Conservation (phyloP, 2,888 invertebrate genomes). For the Melinopterus prodromus region DNA sequence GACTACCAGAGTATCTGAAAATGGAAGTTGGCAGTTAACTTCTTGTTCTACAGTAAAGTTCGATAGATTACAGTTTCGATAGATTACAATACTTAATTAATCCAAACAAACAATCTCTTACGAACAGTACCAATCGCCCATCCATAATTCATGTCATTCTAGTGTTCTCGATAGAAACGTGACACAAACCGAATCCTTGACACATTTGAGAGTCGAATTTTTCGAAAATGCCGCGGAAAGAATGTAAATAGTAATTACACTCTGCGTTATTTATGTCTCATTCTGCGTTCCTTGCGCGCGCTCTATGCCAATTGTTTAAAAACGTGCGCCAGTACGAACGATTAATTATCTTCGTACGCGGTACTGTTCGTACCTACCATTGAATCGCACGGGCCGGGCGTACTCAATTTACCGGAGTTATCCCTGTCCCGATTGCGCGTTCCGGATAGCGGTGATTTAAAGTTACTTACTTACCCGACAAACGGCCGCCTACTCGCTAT, state of each 20-base stretch:
- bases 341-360: background rate
- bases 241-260: conserved; percentile 14
- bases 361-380: background rate
- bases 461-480: background rate
- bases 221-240: background rate
- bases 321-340: background rate
- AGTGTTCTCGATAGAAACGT: background rate
- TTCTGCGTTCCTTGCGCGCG: background rate
- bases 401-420: background rate
- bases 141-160: background rate
- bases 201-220: background rate
- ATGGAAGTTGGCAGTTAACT: too few species aligned
- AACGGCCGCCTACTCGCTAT: background rate
- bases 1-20: too few species aligned
- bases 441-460: background rate
- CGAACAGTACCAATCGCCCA: too few species aligned
- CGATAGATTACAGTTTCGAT: too few species aligned
- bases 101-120: too few species aligned
- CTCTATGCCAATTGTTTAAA: background rate
- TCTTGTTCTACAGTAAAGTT: too few species aligned
- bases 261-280: conserved; percentile 9
- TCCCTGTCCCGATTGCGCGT: background rate
- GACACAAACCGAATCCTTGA: background rate
- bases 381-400: background rate
- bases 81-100: too few species aligned